Evolutionary conservation across 2,888 invertebrate species (phyloP).

Genomic region (Phortica magna): DNA sequence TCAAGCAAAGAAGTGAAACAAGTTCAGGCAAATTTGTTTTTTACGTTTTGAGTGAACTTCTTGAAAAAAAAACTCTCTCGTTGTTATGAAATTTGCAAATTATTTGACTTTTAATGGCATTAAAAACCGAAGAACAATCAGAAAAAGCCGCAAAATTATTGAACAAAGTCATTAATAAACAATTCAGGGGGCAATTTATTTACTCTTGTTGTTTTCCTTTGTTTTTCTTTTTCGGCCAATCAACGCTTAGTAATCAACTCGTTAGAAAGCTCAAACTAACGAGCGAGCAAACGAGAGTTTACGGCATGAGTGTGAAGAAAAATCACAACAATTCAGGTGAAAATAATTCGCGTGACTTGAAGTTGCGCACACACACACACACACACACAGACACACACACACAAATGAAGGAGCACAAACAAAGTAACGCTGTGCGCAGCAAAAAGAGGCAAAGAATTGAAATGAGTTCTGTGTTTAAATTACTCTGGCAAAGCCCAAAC

Average conservation of each 20-base stretch:
- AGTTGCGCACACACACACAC: neutral
- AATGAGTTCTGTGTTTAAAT: no score
- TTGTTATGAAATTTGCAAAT: neutral
- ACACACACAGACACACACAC: neutral
- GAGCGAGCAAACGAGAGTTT: neutral
- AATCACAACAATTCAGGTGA: slow-evolving; percentile 2
- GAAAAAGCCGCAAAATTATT: slow-evolving; percentile 1
- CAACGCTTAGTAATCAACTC: slow-evolving; percentile 7
- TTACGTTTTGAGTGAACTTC: no score
- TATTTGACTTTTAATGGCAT: neutral
- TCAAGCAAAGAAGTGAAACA: neutral
- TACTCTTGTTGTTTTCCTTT: neutral
- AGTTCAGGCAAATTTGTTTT: neutral
- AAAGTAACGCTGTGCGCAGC: neutral
- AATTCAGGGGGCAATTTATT: neutral
- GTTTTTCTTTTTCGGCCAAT: neutral
- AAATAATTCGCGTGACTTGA: slow-evolving; percentile 4
- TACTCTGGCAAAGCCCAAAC: no score
- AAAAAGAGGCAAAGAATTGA: no score
- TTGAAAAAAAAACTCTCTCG: no score
- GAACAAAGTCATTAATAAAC: slow-evolving; percentile 26
- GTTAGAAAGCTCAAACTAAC: neutral
- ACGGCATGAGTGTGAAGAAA: neutral
- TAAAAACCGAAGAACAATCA: neutral
- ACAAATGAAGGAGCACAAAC: neutral